Percentiles rank a stretch among this genome's conserved stretches.
Evolutionary conservation across 2,888 invertebrate species (phyloP).

Genomic region (Yponomeuta sedellus): DNA sequence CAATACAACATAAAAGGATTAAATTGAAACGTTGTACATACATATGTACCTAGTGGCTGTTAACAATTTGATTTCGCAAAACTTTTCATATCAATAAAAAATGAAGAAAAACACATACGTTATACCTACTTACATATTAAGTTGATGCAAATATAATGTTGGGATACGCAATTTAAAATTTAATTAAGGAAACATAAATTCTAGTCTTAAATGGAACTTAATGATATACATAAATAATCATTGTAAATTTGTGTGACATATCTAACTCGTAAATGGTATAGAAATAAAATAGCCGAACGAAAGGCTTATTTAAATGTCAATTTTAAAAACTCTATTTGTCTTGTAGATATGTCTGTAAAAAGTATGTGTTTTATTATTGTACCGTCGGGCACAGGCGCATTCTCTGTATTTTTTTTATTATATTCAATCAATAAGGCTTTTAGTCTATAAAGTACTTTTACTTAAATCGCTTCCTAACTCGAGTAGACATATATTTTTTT

Average conservation of each 20-base stretch:
- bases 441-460: slow-evolving; percentile 38
- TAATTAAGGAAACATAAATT: background rate
- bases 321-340: slow-evolving; percentile 35
- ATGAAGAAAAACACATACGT: background rate
- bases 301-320: slow-evolving; percentile 32
- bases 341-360: slow-evolving; percentile 31
- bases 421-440: slow-evolving; percentile 27
- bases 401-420: slow-evolving; percentile 43
- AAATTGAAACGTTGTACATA: slow-evolving; percentile 3
- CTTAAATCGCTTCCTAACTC: slow-evolving; percentile 25
- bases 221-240: slow-evolving; percentile 21
- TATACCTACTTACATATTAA: background rate
- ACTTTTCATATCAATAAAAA: background rate
- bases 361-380: slow-evolving; percentile 36
- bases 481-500: slow-evolving; percentile 12
- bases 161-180: slow-evolving; percentile 1
- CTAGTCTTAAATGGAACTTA: background rate
- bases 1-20: background rate
- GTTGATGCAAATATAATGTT: background rate
- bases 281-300: slow-evolving; percentile 1
- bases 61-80: slow-evolving; percentile 5
- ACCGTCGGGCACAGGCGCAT: slow-evolving; percentile 48
- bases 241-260: slow-evolving; percentile 44
- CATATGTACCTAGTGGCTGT: background rate
- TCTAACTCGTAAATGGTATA: slow-evolving; percentile 32